These are phyloP conservation scores for Agriopis leucophaearia DNA, from an alignment of 2,888 invertebrate genomes.

Conservation along the genomic window DNA sequence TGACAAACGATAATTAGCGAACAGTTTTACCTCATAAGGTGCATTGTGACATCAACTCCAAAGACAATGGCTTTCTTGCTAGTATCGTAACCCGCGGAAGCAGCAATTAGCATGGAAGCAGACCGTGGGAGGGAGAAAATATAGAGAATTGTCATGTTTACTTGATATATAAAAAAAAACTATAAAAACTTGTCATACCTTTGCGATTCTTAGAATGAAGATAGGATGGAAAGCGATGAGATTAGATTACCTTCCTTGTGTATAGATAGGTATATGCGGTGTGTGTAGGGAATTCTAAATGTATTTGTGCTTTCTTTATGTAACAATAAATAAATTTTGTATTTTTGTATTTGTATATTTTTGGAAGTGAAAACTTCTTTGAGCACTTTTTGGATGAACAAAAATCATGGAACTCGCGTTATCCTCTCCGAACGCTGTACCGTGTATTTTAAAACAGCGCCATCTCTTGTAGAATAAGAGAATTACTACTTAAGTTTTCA, in stretches of 20 bases:
- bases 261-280: neutral
- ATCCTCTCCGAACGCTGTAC: no score
- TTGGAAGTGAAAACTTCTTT: no score
- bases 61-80: slow-evolving; percentile 45
- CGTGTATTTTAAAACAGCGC: no score
- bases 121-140: slow-evolving; percentile 50
- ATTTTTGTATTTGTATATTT: no score
- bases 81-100: slow-evolving; percentile 44
- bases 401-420: no score
- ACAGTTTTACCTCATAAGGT: slow-evolving; percentile 15
- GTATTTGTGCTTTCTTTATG: no score
- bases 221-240: neutral
- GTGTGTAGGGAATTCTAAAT: no score
- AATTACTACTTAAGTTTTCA: no score
- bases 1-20: slow-evolving; percentile 4
- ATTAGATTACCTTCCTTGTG: neutral
- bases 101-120: slow-evolving; percentile 43
- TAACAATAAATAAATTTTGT: no score
- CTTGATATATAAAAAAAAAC: neutral
- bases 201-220: neutral
- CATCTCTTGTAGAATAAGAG: no score
- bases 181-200: neutral
- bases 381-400: no score
- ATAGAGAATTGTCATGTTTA: neutral
- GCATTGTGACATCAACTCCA: slow-evolving; percentile 22